Evolutionary conservation across 2,888 invertebrate genomes (phyloP).

Genomic region (Melanargia galathea): DNA sequence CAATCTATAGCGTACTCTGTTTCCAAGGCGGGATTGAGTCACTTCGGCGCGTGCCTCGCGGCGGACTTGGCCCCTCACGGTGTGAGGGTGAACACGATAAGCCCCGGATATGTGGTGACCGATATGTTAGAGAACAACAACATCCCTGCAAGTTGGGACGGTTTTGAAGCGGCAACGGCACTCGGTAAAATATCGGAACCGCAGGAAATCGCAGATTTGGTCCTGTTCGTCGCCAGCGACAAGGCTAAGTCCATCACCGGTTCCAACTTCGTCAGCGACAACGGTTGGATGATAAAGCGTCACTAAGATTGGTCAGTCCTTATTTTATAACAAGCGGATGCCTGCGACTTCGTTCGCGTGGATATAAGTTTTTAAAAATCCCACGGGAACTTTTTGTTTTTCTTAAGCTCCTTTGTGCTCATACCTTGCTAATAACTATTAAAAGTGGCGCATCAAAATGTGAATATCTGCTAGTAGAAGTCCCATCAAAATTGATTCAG

Average conservation of each 20-base stretch:
- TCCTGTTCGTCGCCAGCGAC: neutral
- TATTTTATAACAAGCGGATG: no score
- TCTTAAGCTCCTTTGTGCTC: no score
- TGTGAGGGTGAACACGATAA: conserved; percentile 14
- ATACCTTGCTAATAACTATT: no score
- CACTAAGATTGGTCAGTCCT: neutral
- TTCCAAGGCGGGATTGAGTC: conserved; percentile 17
- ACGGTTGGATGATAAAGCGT: conserved; percentile 13
- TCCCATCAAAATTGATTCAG: no score
- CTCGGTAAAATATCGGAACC: neutral
- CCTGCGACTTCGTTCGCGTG: no score
- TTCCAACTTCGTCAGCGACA: conserved; percentile 11
- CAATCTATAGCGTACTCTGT: neutral
- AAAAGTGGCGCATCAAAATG: no score
- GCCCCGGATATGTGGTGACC: conserved; percentile 2
- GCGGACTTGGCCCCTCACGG: conserved; percentile 9
- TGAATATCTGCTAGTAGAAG: no score
- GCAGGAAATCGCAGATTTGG: conserved; percentile 11
- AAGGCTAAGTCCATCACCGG: conserved; percentile 16
- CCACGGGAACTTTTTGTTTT: no score
- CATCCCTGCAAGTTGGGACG: neutral
- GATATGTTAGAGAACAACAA: neutral
- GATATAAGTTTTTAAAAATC: no score
- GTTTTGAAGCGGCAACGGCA: neutral
- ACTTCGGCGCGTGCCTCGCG: conserved; percentile 10